Base-by-base conservation (phyloP, 1,140 invertebrate species). In the Drosophila arawakana region DNA sequence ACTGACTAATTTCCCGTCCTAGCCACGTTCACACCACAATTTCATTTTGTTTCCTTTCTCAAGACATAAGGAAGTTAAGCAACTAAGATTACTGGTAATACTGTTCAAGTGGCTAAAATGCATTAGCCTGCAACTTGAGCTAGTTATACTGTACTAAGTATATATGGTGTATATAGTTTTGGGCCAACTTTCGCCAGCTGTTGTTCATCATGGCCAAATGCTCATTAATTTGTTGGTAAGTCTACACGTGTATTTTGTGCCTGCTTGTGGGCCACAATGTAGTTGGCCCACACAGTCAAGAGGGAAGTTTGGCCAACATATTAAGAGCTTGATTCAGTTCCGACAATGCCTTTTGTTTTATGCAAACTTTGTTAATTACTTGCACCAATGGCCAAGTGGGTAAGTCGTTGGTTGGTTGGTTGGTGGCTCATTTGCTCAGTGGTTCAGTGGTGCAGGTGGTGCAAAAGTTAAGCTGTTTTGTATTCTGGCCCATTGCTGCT, bases 341-440 rank as follows among this genome's bases (percentile, higher is more conserved):
- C 34, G 34, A 41, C 34, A 18, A 47, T 60, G 8, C 47, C n/a
- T 18, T 54, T 34, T 25, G 52, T 73, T 75, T 70, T 62, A 77
- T 86, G 80, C 76, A 69, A 86, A 86, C 83, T 86, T 86, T 86
- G 68, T 88, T 88, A 86, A 88, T 86, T 86, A 89, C 59, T 39
- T 77, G 80, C 83, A 60, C 62, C 76, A 77, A 67, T 88, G 83
- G 39, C 30, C 69, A 50, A 61, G 21, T 30, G 43, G 34, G n/a
- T 49, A 43, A 10, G 2, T 43, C 25, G 3, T 30, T 30, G 25
- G 25, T 30, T 30, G 25, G 2, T 7, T 15, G 10, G n/a, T 9
- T 52, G 37, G 37, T 7, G 2, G 0, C 11, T 39, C 11, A 49
- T 44, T n/a, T 21, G 47, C 10, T 18, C 25, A 30, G 25, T 2